Percentiles rank a stretch among this genome's conserved stretches.
Conservation (phyloP, 2,797 vertebrate genomes). For the Podarcis siculus region DNA sequence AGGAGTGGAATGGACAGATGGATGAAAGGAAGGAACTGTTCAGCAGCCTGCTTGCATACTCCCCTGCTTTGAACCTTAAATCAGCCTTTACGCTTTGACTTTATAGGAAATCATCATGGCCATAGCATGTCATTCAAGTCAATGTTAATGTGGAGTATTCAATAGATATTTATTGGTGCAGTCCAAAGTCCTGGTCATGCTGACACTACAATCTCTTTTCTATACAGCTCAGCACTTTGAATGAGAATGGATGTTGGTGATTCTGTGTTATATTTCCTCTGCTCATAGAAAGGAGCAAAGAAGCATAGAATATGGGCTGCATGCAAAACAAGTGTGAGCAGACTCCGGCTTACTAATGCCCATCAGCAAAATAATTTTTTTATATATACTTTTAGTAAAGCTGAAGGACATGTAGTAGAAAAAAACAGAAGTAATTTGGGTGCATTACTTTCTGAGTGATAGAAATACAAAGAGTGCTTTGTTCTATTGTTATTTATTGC, state of each 20-base stretch:
- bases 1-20: neutral
- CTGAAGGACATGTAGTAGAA: neutral
- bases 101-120: neutral
- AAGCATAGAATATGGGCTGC: neutral
- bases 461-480: neutral
- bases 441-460: neutral
- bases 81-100: too few relatives aligned
- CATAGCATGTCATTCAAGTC: neutral
- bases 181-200: conserved; percentile 1
- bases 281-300: neutral
- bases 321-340: neutral
- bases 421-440: neutral
- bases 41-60: neutral
- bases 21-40: neutral
- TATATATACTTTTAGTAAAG: neutral
- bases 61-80: neutral
- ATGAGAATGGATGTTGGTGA: neutral
- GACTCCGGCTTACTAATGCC: neutral
- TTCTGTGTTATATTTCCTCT: neutral
- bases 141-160: neutral
- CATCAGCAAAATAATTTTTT: neutral
- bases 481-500: neutral
- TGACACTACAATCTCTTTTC: conserved; percentile 1
- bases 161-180: neutral
- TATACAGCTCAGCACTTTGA: neutral